phyloP scores from a whole-genome alignment of 2,797 vertebrate genomes.

The Masticophis lateralis region DNA sequence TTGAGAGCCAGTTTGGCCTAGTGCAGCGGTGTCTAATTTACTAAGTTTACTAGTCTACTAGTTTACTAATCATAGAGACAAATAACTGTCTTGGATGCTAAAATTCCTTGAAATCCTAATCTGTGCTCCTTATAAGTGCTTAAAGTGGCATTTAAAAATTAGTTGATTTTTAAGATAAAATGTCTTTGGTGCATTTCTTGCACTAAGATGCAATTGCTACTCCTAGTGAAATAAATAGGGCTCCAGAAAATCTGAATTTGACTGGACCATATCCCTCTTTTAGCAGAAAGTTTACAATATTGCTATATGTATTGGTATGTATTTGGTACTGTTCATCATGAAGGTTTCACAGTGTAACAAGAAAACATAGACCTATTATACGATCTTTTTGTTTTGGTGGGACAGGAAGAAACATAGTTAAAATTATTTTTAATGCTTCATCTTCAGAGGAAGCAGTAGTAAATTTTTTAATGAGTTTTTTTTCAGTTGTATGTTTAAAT shows the following conservation, averaged over 20 bases:
- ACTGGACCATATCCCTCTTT: neutral
- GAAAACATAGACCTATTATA: neutral
- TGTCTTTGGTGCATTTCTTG: neutral
- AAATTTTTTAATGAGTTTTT: neutral
- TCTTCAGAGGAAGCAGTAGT: neutral
- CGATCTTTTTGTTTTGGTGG: neutral
- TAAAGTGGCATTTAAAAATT: neutral
- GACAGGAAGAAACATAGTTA: neutral
- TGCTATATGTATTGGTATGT: neutral
- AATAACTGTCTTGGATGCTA: neutral
- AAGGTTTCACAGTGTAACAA: neutral
- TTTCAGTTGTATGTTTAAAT: neutral
- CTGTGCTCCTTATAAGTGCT: neutral
- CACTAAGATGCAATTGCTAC: neutral
- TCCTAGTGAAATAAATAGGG: neutral
- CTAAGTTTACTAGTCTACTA: too few species aligned
- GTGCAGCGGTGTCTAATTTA: too few species aligned
- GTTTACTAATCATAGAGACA: neutral
- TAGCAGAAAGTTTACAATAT: neutral
- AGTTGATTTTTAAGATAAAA: neutral
- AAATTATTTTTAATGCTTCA: neutral
- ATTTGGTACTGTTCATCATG: neutral
- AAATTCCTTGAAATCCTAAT: neutral
- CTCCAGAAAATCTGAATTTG: neutral
- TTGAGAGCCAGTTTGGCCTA: too few species aligned